Base-by-base conservation (phyloP, 2,888 invertebrate species). In the Sarcophaga carnaria region DNA sequence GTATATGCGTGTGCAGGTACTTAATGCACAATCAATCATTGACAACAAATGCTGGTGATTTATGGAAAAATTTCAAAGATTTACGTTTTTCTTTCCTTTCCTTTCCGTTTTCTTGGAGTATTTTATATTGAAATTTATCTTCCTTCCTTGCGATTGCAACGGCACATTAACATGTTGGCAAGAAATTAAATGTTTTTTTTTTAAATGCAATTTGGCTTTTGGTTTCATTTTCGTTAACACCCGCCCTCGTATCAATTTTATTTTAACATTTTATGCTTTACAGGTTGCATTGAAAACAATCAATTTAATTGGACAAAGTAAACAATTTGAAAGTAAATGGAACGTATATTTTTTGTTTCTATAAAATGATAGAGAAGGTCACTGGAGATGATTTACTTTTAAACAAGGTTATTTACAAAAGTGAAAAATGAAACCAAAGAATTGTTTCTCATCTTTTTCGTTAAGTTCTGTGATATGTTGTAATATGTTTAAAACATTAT, bases 21-120 rank as follows among this genome's bases (percentile, higher is more conserved):
- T 91, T 78, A 85, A 90, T 89, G 90, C 89, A 89, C 90, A 92
- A 92, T 92, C 92, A 91, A 91, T 91, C 92, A 92, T 90, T 89
- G 89, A 88, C 89, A 88, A 62, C 85, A 80, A 77, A 70, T 74
- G 76, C n/a, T 60, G 71, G 77, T 87, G 87, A 86, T 86, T 86
- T 86, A 83, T 76, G 66, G 54, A 71, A 49, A 54, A 49, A 69
- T 54, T 74, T 69, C 59, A 60, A 66, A 37, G 49, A 78, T 76
- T 82, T 59, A 22, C 54, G 22, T 22, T 20, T 63, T 22, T 0
- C 20, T 69, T 77, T 37, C 60, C n/a, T 1, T 76, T 37, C 8
- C 37, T 37, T 37, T 37, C 8, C 37, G 8, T 37, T 37, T 37
- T 37, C 37, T 37, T 37, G 12, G 0, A 3, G 12, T 54, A n/a